These are phyloP conservation scores for Rhyacophila brunnea DNA, from an alignment of 1,140 invertebrate genomes.

Conservation along the genomic window DNA sequence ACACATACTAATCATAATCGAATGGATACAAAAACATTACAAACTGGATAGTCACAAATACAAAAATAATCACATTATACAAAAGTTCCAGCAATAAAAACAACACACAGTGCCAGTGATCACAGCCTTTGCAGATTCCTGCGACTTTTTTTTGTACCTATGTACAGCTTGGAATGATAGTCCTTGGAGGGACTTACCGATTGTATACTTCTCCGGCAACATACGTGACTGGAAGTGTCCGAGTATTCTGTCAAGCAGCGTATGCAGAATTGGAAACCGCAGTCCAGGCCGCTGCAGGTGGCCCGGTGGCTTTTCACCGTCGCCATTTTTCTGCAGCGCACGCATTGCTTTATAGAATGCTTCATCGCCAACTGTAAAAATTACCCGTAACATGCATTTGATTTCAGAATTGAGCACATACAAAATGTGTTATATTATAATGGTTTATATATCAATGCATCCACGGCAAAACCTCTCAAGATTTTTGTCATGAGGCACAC, in stretches of 20 bases:
- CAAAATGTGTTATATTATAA: no score
- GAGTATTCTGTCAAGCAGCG: conserved; percentile 44
- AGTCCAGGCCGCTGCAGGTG: conserved; percentile 42
- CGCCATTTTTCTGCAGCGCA: conserved; percentile 44
- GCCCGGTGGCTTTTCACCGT: conserved; percentile 48
- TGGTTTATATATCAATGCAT: no score
- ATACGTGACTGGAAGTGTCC: conserved; percentile 43
- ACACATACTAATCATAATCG: no score
- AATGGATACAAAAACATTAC: no score
- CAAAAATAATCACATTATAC: no score
- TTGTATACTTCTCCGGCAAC: conserved; percentile 44
- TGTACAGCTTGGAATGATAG: conserved; percentile 41
- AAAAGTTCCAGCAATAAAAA: no score
- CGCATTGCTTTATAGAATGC: conserved; percentile 43
- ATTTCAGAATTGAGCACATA: no score
- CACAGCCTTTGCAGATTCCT: conserved; percentile 40
- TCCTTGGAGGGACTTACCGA: conserved; percentile 52
- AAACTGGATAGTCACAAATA: no score
- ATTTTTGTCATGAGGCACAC: no score
- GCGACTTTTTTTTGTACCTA: conserved; percentile 47
- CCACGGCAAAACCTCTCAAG: no score
- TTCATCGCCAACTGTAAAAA: conserved; percentile 37
- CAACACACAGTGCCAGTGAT: not conserved
- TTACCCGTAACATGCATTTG: no score
- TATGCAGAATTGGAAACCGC: conserved; percentile 46